A percentile compares a stretch with the other conserved stretches of the same genome.
These are phyloP conservation scores for Disparrhopalites patrizii DNA, from an alignment of 2,888 invertebrate species.

Conservation along the genomic window DNA sequence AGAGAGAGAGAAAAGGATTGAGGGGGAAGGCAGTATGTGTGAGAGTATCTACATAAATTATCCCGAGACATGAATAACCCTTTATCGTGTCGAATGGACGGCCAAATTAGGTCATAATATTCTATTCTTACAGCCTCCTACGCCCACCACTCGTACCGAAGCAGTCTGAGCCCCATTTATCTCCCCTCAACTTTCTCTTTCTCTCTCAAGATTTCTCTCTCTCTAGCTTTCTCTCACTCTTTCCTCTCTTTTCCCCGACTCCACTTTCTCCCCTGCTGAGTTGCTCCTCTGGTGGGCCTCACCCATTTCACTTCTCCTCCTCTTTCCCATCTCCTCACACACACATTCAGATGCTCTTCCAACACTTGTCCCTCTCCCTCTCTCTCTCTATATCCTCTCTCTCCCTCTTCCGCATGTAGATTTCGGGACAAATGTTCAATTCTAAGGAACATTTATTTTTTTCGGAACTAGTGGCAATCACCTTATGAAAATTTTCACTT, in stretches of 20 bases:
- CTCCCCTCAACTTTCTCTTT: neutral
- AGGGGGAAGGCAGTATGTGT: neutral
- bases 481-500: no score
- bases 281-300: no score
- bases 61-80: neutral
- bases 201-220: neutral
- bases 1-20: neutral
- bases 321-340: neutral
- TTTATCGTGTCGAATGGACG: constrained; percentile 14
- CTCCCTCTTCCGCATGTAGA: no score
- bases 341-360: no score
- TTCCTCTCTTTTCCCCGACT: neutral
- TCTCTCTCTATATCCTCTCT: no score
- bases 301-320: no score
- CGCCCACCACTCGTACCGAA: no score
- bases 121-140: neutral
- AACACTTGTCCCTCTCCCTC: no score
- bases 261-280: no score
- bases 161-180: neutral
- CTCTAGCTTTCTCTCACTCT: neutral
- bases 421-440: no score
- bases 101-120: constrained; percentile 18
- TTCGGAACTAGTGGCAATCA: no score
- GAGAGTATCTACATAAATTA: constrained; percentile 10
- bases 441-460: no score